Conservation (phyloP, 2,797 vertebrate genomes). For the Alca torda region DNA sequence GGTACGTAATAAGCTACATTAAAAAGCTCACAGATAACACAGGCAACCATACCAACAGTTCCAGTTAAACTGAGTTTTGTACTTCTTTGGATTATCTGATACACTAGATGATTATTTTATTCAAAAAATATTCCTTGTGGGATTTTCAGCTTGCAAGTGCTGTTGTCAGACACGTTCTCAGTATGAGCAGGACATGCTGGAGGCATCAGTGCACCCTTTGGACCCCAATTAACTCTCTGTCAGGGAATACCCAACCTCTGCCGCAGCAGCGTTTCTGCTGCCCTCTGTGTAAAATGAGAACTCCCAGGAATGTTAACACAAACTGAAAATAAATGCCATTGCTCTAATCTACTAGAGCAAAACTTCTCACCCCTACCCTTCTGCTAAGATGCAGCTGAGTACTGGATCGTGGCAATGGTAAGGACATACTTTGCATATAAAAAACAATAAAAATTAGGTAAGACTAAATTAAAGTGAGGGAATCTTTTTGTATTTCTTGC, state of each 20-base stretch:
- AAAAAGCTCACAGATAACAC: not conserved
- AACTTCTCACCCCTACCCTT: not conserved
- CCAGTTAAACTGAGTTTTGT: not conserved
- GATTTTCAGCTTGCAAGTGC: not conserved
- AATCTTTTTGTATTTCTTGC: not conserved
- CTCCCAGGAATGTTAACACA: not conserved
- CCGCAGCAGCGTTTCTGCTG: not conserved
- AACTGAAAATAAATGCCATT: not conserved
- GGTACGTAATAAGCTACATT: not conserved
- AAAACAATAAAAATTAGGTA: not conserved
- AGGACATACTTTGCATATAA: not conserved
- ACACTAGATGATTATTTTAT: not conserved
- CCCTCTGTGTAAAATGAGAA: not conserved
- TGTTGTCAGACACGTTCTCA: not conserved
- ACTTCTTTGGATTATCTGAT: not conserved
- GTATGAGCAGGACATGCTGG: not conserved
- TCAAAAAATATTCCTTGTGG: not conserved
- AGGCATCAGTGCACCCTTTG: not conserved
- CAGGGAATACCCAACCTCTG: not conserved
- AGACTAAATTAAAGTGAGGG: not conserved
- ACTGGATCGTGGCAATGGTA: slow-evolving; percentile 3
- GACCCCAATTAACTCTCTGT: not conserved
- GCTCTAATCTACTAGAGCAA: not conserved
- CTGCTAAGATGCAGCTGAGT: not conserved
- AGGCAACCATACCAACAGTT: not conserved